A percentile compares a stretch with the other conserved stretches of the same genome.
These are phyloP conservation scores for Mellilla xanthometata DNA, from an alignment of 2,888 invertebrate genomes.

Conservation along the genomic window DNA sequence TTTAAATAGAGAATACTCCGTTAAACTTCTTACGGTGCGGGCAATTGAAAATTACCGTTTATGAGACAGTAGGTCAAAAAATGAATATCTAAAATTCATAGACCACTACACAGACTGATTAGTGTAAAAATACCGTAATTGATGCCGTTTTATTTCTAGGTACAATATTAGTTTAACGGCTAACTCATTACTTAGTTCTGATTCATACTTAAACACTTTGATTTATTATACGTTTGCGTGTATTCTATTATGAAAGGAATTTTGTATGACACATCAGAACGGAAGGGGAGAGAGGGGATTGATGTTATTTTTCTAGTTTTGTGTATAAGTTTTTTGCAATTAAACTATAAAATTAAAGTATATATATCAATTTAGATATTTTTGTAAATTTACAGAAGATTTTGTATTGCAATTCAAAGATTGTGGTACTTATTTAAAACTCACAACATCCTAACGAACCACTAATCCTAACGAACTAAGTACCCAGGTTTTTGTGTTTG, in stretches of 20 bases:
- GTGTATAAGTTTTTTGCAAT: too few relatives aligned
- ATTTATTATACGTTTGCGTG: conserved; percentile 1
- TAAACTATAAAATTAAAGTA: too few relatives aligned
- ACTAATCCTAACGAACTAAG: too few relatives aligned
- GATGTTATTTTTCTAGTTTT: not conserved
- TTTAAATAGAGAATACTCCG: conserved; percentile 2
- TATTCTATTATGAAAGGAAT: conserved; percentile 6
- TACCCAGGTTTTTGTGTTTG: too few relatives aligned
- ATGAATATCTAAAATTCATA: conserved; percentile 14
- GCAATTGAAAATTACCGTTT: conserved; percentile 8
- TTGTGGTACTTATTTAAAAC: too few relatives aligned
- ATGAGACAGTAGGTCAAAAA: conserved; percentile 13
- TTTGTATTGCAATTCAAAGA: too few relatives aligned
- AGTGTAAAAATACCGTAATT: conserved; percentile 18
- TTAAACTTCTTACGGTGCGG: conserved; percentile 7
- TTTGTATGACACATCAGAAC: not conserved
- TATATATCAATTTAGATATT: too few relatives aligned
- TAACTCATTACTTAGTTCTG: conserved; percentile 10
- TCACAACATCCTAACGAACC: too few relatives aligned
- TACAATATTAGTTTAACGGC: conserved; percentile 19
- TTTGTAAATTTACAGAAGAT: too few relatives aligned
- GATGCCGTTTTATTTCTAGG: conserved; percentile 12
- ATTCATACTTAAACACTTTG: conserved; percentile 6
- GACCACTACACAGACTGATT: conserved; percentile 14
- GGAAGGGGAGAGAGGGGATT: conserved; percentile 7